These are phyloP conservation scores for Eurytemora carolleeae DNA, from an alignment of 1,140 invertebrate genomes.

Conservation along the genomic window DNA sequence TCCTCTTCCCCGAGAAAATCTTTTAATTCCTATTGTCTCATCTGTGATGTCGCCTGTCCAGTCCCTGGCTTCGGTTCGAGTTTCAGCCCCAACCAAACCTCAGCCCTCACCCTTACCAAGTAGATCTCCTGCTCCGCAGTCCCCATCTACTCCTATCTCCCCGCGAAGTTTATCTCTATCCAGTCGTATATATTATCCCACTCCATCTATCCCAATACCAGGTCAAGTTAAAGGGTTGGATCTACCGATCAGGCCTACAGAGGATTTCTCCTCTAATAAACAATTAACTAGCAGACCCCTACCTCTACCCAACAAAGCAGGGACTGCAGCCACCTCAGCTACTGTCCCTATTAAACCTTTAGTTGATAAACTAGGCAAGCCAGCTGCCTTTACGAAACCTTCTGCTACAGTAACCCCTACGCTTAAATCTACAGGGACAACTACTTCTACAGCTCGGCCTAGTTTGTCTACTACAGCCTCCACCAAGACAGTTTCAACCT, in stretches of 20 bases:
- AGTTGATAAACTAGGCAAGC: background rate
- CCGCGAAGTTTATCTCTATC: background rate
- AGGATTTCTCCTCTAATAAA: background rate
- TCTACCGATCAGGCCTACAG: background rate
- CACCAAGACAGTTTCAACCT: background rate
- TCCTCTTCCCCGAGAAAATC: background rate
- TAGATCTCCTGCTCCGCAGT: background rate
- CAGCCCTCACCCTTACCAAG: background rate
- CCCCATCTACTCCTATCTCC: background rate
- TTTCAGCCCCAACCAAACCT: background rate
- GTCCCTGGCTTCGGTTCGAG: background rate
- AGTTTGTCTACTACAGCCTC: background rate
- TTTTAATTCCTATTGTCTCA: background rate
- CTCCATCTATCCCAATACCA: background rate
- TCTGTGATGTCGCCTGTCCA: background rate
- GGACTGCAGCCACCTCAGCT: background rate
- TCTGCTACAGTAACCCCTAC: conserved; percentile 12
- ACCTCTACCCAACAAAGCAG: background rate
- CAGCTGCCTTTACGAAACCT: conserved; percentile 2
- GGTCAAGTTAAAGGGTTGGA: too few relatives aligned
- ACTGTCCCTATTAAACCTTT: conserved; percentile 9
- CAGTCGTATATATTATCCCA: background rate
- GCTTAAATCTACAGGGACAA: background rate
- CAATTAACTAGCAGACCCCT: background rate
- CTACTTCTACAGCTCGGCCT: background rate